Conservation (phyloP, 1,140 invertebrate genomes). For the Calliopsis andreniformis region DNA sequence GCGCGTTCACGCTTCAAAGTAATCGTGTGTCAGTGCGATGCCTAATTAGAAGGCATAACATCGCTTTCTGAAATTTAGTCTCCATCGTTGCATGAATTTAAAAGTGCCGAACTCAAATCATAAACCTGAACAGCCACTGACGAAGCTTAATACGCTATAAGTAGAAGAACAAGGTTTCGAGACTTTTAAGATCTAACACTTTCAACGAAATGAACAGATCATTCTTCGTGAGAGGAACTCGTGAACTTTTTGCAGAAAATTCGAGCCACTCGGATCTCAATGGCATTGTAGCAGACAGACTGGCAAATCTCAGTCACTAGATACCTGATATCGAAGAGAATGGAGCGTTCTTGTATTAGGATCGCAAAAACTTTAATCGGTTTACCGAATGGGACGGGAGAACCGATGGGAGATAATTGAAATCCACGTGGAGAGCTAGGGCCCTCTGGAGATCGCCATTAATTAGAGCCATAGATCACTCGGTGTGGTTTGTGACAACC, state of each 20-base stretch:
- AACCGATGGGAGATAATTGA: slow-evolving; percentile 73
- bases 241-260: neutral
- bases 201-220: neutral
- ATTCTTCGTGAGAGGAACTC: neutral
- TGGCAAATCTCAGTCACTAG: neutral
- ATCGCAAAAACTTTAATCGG: slow-evolving; percentile 70
- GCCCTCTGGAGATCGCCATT: slow-evolving; percentile 72
- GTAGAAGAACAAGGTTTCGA: no score
- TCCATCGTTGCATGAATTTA: no score
- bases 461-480: slow-evolving; percentile 76
- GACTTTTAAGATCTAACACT: no score
- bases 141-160: no score
- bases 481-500: slow-evolving; percentile 69
- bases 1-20: neutral
- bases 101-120: no score
- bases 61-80: no score
- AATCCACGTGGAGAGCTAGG: slow-evolving; percentile 71
- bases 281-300: neutral
- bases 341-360: slow-evolving; percentile 31
- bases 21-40: neutral
- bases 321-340: slow-evolving; percentile 12
- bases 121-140: no score
- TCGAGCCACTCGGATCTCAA: neutral
- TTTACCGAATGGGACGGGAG: slow-evolving; percentile 51
- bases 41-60: neutral